phyloP scores from a whole-genome alignment of 2,888 invertebrate species.

The Frankliniella intonsa region DNA sequence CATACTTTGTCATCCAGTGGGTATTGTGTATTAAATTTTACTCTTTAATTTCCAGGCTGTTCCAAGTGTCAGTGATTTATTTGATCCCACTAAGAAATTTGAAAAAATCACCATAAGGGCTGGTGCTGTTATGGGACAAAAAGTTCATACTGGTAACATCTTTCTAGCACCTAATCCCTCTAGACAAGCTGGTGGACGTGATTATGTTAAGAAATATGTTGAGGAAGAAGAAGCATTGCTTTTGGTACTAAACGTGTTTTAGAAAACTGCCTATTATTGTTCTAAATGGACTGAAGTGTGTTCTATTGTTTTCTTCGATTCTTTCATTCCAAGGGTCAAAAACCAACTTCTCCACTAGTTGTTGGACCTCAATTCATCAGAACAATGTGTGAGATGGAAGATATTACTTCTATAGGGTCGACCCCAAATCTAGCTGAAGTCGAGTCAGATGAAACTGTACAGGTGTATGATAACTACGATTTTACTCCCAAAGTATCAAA shows the following conservation, averaged over 20 bases:
- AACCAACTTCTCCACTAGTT: not conserved
- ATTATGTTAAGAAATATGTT: not conserved
- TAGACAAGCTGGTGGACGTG: not conserved
- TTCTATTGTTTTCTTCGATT: not conserved
- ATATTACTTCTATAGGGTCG: conserved; percentile 41
- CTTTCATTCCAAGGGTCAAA: not conserved
- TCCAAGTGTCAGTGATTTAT: not conserved
- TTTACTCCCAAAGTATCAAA: conserved; percentile 42
- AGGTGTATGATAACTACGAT: conserved; percentile 45
- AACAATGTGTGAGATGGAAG: conserved; percentile 35
- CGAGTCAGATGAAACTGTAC: conserved; percentile 38
- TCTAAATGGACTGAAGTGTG: not conserved
- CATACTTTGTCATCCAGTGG: no score
- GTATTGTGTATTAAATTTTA: not conserved
- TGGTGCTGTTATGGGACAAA: not conserved
- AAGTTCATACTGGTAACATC: not conserved
- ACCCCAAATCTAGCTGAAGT: conserved; percentile 38
- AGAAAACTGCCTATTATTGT: not conserved
- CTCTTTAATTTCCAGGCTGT: not conserved
- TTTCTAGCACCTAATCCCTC: not conserved
- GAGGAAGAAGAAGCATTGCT: not conserved
- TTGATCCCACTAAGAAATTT: not conserved
- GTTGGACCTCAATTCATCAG: not conserved
- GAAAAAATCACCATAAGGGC: not conserved
- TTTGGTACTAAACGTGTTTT: not conserved